A percentile compares a stretch with the other conserved stretches of the same genome.
These are phyloP conservation scores for Uloborus plumipes DNA, from an alignment of 2,888 invertebrate species.

Conservation along the genomic window DNA sequence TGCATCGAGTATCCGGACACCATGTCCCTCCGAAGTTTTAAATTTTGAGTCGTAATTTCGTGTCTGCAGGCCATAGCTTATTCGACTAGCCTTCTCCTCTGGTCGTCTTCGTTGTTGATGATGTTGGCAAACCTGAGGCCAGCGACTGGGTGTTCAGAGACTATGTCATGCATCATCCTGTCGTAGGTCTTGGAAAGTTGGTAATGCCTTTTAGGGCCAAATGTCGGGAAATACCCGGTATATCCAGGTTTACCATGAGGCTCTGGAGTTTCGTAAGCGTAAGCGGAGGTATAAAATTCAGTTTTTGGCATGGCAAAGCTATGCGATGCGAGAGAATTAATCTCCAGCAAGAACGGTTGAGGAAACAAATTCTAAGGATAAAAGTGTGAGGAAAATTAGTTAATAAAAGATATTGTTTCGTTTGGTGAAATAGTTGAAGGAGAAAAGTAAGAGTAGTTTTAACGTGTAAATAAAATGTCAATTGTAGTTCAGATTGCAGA, in stretches of 20 bases:
- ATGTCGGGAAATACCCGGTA: background rate
- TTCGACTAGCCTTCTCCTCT: background rate
- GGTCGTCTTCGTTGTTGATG: background rate
- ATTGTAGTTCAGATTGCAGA: no score
- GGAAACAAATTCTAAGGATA: no score
- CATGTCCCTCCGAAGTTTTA: constrained; percentile 1
- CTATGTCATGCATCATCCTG: background rate
- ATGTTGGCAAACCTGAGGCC: background rate
- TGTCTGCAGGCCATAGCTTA: constrained; percentile 11
- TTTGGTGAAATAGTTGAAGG: no score
- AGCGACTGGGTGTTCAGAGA: constrained; percentile 4
- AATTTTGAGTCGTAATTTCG: background rate
- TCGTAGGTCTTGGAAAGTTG: constrained; percentile 10
- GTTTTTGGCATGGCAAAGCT: background rate
- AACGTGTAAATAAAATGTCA: no score
- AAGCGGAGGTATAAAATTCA: background rate
- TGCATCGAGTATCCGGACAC: background rate
- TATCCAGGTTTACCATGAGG: constrained; percentile 9
- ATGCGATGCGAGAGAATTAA: background rate
- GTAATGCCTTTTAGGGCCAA: background rate
- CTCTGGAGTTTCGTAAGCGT: background rate
- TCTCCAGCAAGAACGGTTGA: no score
- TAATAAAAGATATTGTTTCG: no score
- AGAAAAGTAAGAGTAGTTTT: no score
- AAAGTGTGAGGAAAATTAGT: no score